phyloP scores from a whole-genome alignment of 2,888 invertebrate genomes.

The Tupiocoris notatus region DNA sequence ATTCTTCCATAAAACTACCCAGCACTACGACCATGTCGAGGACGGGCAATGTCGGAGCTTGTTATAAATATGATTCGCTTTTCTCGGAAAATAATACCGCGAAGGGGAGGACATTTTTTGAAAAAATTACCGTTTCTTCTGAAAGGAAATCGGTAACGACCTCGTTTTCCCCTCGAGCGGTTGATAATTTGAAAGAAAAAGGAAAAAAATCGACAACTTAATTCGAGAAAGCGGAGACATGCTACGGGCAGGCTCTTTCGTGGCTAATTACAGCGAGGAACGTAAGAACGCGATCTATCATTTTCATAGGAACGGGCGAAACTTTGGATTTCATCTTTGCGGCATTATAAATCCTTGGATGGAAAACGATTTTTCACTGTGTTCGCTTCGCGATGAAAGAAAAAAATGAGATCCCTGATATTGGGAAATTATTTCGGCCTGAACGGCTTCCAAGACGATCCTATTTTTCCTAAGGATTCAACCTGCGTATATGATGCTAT shows the following conservation, averaged over 20 bases:
- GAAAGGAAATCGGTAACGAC: background rate
- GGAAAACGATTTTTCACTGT: background rate
- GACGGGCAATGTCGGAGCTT: background rate
- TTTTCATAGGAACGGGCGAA: background rate
- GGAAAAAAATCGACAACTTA: background rate
- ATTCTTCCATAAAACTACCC: background rate
- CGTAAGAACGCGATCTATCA: background rate
- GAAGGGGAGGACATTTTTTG: background rate
- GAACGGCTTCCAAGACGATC: no score
- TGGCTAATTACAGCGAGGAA: background rate
- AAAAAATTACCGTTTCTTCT: background rate
- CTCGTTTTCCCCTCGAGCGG: background rate
- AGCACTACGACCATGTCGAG: background rate
- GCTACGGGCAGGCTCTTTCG: background rate
- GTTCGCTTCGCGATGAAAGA: no score
- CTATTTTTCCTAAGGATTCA: no score
- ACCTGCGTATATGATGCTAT: no score
- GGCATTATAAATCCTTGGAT: background rate
- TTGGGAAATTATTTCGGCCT: no score
- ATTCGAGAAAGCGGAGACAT: background rate
- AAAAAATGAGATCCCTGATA: no score
- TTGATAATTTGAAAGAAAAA: no score
- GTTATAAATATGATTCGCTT: background rate
- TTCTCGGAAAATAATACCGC: background rate
- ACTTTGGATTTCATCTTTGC: background rate